Evolutionary conservation across 2,797 vertebrate genomes (phyloP).

Genomic region (Neostethus bicornis): DNA sequence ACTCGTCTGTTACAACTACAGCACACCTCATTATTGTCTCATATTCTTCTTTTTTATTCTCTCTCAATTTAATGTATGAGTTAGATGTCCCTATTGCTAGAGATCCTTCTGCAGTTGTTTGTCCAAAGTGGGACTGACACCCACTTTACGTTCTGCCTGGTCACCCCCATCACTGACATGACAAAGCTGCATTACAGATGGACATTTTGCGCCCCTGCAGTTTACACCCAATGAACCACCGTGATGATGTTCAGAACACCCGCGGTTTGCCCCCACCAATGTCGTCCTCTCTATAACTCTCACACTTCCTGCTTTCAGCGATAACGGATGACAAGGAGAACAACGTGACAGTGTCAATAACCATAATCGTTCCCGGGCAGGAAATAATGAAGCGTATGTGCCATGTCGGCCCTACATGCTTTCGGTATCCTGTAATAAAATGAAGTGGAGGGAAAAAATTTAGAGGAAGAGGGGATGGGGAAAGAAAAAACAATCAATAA

Average conservation of each 20-base stretch:
- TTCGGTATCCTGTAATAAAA: slow-evolving; percentile 83
- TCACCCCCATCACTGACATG: slow-evolving; percentile 81
- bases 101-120: slow-evolving; percentile 67
- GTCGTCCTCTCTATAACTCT: neutral
- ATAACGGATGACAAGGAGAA: slow-evolving; percentile 79
- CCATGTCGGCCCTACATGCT: slow-evolving; percentile 74
- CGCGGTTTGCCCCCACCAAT: slow-evolving; percentile 4
- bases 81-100: slow-evolving; percentile 24
- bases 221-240: slow-evolving; percentile 71
- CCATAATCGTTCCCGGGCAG: slow-evolving; percentile 82
- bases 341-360: slow-evolving; percentile 90
- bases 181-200: slow-evolving; percentile 83
- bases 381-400: slow-evolving; percentile 85
- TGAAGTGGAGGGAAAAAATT: slow-evolving; percentile 68
- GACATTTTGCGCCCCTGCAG: slow-evolving; percentile 29
- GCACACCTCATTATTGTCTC: too few species aligned
- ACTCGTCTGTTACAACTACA: too few species aligned
- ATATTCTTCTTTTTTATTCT: neutral
- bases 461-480: slow-evolving; percentile 10
- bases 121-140: slow-evolving; percentile 87
- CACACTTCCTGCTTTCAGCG: slow-evolving; percentile 29
- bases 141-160: slow-evolving; percentile 60
- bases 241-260: slow-evolving; percentile 42
- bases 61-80: slow-evolving; percentile 39
- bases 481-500: slow-evolving; percentile 83